Evolutionary conservation across 2,113 vertebrate genomes (phyloP), one percentile per base, ranked within the genome.

Genomic region (Chlamydotis undulata): DNA sequence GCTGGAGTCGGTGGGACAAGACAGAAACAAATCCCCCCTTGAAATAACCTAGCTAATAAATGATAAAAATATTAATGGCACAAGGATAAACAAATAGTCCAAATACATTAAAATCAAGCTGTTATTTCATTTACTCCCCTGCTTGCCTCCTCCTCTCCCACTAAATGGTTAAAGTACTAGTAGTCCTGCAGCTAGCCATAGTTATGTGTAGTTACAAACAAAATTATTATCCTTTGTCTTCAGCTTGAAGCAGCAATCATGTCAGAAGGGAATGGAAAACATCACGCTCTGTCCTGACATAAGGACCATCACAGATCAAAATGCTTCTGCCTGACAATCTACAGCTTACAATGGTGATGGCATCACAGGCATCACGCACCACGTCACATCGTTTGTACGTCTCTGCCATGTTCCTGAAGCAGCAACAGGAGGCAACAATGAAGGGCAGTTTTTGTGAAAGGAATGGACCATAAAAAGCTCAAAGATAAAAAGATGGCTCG

Each of bases 21-120:
- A 81, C 12, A 71, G 86, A 91, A 96, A 96, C 39, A 83, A 95
- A 93, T 93, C 83, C 82, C 61, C 61, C 68, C 75, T 75, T 22
- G 14, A 78, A 88, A 63, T 29, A 61, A 57, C 49, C 82, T 68
- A 25, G 45, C 15, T 73, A 68, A 75, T 59, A 90, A 70, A 70
- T 76, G 10, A 92, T 47, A 33, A 67, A 75, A 91, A 59, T 75
- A 43, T 49, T 21, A 65, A 61, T 35, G 52, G 91, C 73, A 83
- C 16, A n/a, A 78, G 22, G 84, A 90, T 80, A 71, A 2, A 4
- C 19, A 83, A 39, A 76, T 53, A 82, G 35, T 29, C 61, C 55
- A 75, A 80, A 33, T 15, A 24, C 9, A 24, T 91, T 93, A 92
- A 83, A 70, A 90, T 68, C 53, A 91, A 65, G 19, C 16, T 93